A percentile compares a stretch with the other conserved stretches of the same genome.
These are phyloP conservation scores for Dendropsophus ebraccatus DNA, from an alignment of 2,113 vertebrate genomes.

Conservation along the genomic window DNA sequence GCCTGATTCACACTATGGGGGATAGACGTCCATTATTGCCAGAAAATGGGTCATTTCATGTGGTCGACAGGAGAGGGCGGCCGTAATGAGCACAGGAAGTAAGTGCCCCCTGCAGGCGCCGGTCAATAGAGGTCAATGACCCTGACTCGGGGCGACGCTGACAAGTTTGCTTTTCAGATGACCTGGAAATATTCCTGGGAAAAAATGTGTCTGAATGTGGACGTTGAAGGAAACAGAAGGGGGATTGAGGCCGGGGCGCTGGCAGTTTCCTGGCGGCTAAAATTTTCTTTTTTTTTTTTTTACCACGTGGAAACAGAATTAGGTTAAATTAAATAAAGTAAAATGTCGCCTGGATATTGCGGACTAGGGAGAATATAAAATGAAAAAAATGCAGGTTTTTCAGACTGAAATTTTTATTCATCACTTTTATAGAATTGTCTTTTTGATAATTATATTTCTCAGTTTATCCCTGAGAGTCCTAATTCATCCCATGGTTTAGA, in stretches of 20 bases:
- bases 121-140: not conserved
- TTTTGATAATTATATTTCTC: too few relatives aligned
- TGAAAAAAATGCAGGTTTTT: too few relatives aligned
- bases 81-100: conserved; percentile 17
- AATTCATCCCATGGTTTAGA: not conserved
- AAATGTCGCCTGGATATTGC: too few relatives aligned
- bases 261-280: too few relatives aligned
- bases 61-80: too few relatives aligned
- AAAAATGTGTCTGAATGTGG: not conserved
- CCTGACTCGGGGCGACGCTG: not conserved
- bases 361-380: too few relatives aligned
- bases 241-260: not conserved
- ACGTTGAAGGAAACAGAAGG: not conserved
- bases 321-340: too few relatives aligned
- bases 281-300: too few relatives aligned
- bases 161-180: not conserved
- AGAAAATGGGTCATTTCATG: not conserved
- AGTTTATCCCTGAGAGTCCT: not conserved
- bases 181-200: conserved; percentile 22
- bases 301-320: not conserved
- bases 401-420: too few relatives aligned
- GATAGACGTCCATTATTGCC: not conserved
- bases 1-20: not conserved
- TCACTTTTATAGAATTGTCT: too few relatives aligned
- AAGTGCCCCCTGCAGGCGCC: not conserved